Evolutionary conservation across 2,113 vertebrate genomes (phyloP), one percentile per base, ranked within the genome.

Genomic region (Trinectes maculatus): DNA sequence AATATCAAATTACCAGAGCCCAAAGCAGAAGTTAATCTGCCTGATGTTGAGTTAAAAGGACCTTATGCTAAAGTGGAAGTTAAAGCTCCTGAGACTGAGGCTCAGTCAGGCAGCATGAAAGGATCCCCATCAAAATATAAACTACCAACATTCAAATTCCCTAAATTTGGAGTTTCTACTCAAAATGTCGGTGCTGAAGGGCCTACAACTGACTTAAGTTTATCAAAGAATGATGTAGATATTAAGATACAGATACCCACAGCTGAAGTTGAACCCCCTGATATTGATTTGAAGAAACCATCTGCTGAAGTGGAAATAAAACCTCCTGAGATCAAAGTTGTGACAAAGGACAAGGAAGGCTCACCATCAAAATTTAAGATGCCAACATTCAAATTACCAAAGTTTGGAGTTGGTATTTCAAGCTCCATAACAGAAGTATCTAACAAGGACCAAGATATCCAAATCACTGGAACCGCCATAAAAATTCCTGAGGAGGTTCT

Each of bases 321-420:
- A 34, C 22, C 16, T 26, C 49, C 69, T 19, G 69, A 78, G 25
- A 36, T 71, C 2, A 55, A 73, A 28, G 3, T 47, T 12, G 18
- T 24, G 3, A 18, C 21, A 34, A 83, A 79, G 39, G 40, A 47
- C 6, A 47, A 0, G 25, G 31, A 63, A 24, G 58, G 43, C 15
- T 83, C 84, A 47, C 77, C 85, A 42, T 75, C 82, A 34, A 87
- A 80, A 55, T 82, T 79, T 22, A 87, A 84, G 58, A 36, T 89
- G 33, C 89, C 85, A 1, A 59, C 71, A 63, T 63, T 90, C 2
- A 84, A 69, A 57, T 21, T 87, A 5, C 84, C 85, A 1, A 85
- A 73, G 66, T 84, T 89, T 74, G 84, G 86, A 51, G 10, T n/a
- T 1, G 53, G 25, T 25, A 24, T 16, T 21, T 28, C 81, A 70